A percentile compares a stretch with the other conserved stretches of the same genome.
These are phyloP conservation scores for Glossophaga mutica DNA, from an alignment of 2,797 vertebrate species.

Conservation along the genomic window DNA sequence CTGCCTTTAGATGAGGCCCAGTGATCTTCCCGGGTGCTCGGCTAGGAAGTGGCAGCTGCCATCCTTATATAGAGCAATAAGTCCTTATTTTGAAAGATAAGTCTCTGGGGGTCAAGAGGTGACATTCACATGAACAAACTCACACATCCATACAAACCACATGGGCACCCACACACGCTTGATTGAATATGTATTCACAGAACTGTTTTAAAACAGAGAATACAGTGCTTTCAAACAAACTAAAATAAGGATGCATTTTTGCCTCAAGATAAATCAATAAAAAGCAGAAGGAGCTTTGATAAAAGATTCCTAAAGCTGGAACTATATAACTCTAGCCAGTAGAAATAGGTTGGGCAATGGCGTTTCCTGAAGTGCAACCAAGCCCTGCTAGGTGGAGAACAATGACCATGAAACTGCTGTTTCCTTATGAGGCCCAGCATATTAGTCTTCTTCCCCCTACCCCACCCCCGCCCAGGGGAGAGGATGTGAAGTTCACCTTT, in stretches of 20 bases:
- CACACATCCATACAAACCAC: background rate
- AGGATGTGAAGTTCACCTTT: background rate
- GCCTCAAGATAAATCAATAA: conserved; percentile 3
- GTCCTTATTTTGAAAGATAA: background rate
- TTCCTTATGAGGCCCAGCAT: conserved; percentile 18
- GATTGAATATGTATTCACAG: background rate
- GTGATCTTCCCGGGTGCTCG: background rate
- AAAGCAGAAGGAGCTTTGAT: background rate
- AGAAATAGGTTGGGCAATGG: background rate
- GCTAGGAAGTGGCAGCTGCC: background rate
- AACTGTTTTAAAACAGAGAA: background rate
- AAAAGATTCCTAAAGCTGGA: background rate
- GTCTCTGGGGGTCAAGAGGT: background rate
- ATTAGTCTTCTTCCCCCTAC: background rate
- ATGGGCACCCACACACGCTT: background rate
- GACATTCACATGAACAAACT: background rate
- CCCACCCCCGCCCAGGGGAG: background rate
- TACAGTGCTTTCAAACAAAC: background rate
- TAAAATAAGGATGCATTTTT: background rate
- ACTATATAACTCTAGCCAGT: background rate
- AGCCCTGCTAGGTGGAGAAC: background rate
- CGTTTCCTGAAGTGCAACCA: background rate
- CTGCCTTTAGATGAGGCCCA: background rate
- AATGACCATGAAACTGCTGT: conserved; percentile 31
- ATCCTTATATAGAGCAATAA: background rate